Base-by-base conservation (phyloP, 2,113 vertebrate genomes). In the Cervus canadensis region DNA sequence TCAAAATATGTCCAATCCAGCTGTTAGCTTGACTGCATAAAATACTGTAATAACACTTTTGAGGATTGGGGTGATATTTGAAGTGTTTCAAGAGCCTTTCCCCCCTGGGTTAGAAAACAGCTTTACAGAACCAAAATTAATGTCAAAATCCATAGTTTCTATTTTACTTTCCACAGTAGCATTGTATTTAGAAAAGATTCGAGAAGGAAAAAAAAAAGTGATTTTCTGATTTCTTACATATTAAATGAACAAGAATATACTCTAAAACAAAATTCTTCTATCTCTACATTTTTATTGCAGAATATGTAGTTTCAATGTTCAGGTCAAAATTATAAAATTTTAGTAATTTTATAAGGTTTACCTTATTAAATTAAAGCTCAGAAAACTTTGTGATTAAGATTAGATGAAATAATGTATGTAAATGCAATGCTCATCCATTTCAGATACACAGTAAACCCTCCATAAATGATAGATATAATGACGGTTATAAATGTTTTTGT, bases 1-100 rank as follows among this genome's bases (percentile, higher is more conserved):
- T 97, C 89, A 97, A 95, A 97, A 95, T 93, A 86, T 86, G 56
- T 86, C 50, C 78, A 96, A 78, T 78, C 86, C 88, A 97, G 85
- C 96, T 97, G 64, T 97, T 96, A 87, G 60, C 62, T 60, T 94
- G 95, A 83, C 76, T 79, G 30, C 21, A 97, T 97, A 82, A 97
- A 94, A 94, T 89, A 88, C 60, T 95, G 3, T 48, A 93, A 97
- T 95, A 92, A 89, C n/a, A 85, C 82, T 81, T 95, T 95, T 36
- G 78, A 95, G 85, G 7, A 91, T 8, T 96, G 43, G 43, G 56
- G 64, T 92, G 40, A 54, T 95, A 36, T 96, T 97, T 96, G 88
- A 97, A 96, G 36, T 97, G 54, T 86, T 92, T 97, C 91, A 25
- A 94, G 62, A 96, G 28, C 67, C 28, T 87, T 94, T 95, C 60